Percentiles rank a stretch among this genome's conserved stretches.
phyloP scores from a whole-genome alignment of 2,888 invertebrate genomes.

The Meteorus cinctellus region DNA sequence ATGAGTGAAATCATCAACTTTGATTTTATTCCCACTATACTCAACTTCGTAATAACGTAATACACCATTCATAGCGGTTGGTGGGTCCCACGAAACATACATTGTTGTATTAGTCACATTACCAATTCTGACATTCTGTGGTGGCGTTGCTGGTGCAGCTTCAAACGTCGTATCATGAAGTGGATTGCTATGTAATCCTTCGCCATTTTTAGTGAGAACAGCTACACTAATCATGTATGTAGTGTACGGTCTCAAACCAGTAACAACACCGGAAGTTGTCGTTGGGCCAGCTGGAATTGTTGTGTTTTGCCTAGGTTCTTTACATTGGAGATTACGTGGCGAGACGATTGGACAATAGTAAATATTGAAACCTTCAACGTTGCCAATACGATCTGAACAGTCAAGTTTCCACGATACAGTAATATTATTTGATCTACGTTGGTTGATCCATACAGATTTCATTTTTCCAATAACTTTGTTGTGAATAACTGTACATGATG shows the following conservation, averaged over 20 bases:
- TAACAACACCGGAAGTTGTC: slow-evolving; percentile 77
- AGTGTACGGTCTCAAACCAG: slow-evolving; percentile 82
- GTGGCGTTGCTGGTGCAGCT: slow-evolving; percentile 78
- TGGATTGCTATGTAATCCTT: slow-evolving; percentile 78
- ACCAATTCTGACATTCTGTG: slow-evolving; percentile 77
- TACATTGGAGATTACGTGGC: slow-evolving; percentile 76
- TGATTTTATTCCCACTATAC: slow-evolving; percentile 67
- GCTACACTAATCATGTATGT: slow-evolving; percentile 83
- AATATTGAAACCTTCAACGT: slow-evolving; percentile 83
- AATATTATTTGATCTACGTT: slow-evolving; percentile 75
- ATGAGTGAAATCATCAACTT: slow-evolving; percentile 59
- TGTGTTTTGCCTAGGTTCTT: slow-evolving; percentile 73
- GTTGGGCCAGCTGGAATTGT: slow-evolving; percentile 75
- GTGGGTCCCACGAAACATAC: slow-evolving; percentile 81
- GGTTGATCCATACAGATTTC: slow-evolving; percentile 76
- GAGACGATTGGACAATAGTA: slow-evolving; percentile 82
- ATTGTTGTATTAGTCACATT: slow-evolving; percentile 80
- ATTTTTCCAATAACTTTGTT: slow-evolving; percentile 76
- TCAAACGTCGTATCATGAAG: slow-evolving; percentile 81
- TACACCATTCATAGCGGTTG: slow-evolving; percentile 82
- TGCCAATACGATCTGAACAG: slow-evolving; percentile 82
- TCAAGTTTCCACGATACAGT: slow-evolving; percentile 85
- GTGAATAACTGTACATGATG: slow-evolving; percentile 81
- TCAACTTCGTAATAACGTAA: slow-evolving; percentile 81
- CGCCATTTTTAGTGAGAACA: slow-evolving; percentile 77